Conservation (phyloP, 2,888 invertebrate genomes). For the Aromia moschata region DNA sequence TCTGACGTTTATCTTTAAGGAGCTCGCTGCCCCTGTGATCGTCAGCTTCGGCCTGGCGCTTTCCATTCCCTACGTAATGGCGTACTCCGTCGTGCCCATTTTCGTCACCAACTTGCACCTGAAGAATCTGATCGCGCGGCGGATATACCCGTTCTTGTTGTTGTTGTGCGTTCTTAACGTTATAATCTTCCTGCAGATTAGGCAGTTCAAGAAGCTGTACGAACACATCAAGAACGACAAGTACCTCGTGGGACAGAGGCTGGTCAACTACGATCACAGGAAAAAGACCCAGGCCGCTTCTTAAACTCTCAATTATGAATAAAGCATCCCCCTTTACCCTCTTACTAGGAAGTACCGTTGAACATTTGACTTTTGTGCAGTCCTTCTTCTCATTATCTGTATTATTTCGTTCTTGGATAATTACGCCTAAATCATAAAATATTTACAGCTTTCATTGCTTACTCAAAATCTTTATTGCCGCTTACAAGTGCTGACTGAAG, state of each 20-base stretch:
- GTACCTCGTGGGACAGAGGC: slow-evolving; percentile 94
- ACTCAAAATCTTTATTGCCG: neutral
- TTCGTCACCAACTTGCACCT: slow-evolving; percentile 71
- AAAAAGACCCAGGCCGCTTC: slow-evolving; percentile 52
- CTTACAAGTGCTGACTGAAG: neutral
- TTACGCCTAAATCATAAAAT: neutral
- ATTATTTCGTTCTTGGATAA: too few relatives aligned
- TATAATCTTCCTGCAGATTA: slow-evolving; percentile 85
- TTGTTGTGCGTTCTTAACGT: slow-evolving; percentile 73
- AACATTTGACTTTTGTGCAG: neutral
- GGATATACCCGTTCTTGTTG: slow-evolving; percentile 90
- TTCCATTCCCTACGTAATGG: slow-evolving; percentile 91
- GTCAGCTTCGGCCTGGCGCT: slow-evolving; percentile 88
- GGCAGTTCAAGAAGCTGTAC: slow-evolving; percentile 93
- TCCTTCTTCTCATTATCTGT: too few relatives aligned
- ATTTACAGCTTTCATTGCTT: neutral
- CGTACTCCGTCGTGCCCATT: slow-evolving; percentile 79
- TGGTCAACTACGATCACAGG: slow-evolving; percentile 96
- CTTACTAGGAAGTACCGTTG: neutral
- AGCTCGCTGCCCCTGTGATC: slow-evolving; percentile 89
- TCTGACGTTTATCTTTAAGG: slow-evolving; percentile 83
- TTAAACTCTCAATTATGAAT: slow-evolving; percentile 2
- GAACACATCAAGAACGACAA: slow-evolving; percentile 99
- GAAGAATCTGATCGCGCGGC: slow-evolving; percentile 80
- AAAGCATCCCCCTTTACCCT: neutral